Conservation (phyloP, 30 jellyfish, hydroid and myxozoan species). For the Mastigias papua region DNA sequence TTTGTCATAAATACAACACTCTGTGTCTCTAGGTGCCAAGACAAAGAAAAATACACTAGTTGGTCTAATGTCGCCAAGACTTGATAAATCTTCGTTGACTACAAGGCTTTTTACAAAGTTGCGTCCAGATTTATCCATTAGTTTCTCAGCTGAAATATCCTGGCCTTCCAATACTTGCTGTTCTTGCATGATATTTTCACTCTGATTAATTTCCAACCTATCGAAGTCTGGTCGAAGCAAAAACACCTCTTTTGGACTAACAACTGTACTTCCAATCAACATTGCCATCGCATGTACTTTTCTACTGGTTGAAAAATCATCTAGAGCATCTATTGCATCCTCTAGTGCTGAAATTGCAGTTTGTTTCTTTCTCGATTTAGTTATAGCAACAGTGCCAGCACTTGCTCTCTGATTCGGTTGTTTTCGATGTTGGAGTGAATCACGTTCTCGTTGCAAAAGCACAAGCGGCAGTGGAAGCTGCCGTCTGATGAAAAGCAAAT, state of each 20-base stretch:
- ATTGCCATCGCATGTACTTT: conserved; percentile 17
- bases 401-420: not conserved
- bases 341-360: conserved; percentile 29
- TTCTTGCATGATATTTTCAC: not conserved
- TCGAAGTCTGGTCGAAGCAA: conserved; percentile 21
- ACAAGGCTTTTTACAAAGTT: conserved; percentile 4
- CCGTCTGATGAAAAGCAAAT: conserved; percentile 35
- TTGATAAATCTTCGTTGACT: conserved; percentile 14
- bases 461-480: conserved; percentile 52
- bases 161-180: not conserved
- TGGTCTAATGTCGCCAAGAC: conserved; percentile 39
- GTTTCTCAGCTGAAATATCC: not conserved
- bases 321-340: conserved; percentile 2
- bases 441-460: conserved; percentile 41
- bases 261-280: conserved; percentile 51
- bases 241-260: conserved; percentile 59
- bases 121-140: conserved; percentile 15
- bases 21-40: conserved; percentile 32
- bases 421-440: not conserved
- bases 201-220: not conserved
- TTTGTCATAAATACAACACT: not conserved
- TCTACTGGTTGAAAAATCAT: not conserved
- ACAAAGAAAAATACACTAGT: conserved; percentile 38
- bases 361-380: conserved; percentile 17
- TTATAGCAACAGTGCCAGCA: conserved; percentile 10